phyloP scores from a whole-genome alignment of 2,113 vertebrate genomes.

The Cairina moschata region DNA sequence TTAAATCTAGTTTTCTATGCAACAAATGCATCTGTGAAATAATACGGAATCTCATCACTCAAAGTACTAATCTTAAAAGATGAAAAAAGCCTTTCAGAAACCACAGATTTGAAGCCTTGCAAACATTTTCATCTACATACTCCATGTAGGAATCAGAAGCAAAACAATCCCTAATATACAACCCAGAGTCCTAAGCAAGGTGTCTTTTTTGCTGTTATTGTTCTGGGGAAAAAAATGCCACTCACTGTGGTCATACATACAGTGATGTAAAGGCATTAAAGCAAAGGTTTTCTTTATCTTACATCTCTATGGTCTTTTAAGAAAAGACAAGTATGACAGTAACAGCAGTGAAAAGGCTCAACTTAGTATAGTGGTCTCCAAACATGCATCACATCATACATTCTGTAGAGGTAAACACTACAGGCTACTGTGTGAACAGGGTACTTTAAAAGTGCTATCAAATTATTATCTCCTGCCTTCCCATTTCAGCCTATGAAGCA shows the following conservation, averaged over 20 bases:
- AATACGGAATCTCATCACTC: neutral
- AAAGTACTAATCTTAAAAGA: neutral
- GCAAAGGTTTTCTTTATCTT: neutral
- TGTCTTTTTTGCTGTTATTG: neutral
- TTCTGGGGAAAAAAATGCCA: neutral
- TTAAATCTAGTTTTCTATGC: neutral
- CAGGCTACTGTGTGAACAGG: neutral
- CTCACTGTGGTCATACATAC: neutral
- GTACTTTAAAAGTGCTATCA: neutral
- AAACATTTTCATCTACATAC: neutral
- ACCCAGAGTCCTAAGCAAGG: neutral
- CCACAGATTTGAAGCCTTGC: neutral
- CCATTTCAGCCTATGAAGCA: neutral
- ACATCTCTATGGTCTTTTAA: neutral
- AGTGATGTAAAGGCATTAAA: neutral
- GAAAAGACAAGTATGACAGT: neutral
- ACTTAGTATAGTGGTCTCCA: neutral
- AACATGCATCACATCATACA: neutral
- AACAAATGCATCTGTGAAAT: neutral
- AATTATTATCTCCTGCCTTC: neutral
- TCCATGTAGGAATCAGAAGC: neutral
- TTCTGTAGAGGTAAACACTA: neutral
- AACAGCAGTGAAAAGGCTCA: conserved; percentile 1
- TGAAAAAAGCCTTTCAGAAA: neutral
- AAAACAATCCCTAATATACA: neutral